A percentile compares a stretch with the other conserved stretches of the same genome.
Conservation (phyloP, 2,797 vertebrate genomes). For the Ciconia nigra region DNA sequence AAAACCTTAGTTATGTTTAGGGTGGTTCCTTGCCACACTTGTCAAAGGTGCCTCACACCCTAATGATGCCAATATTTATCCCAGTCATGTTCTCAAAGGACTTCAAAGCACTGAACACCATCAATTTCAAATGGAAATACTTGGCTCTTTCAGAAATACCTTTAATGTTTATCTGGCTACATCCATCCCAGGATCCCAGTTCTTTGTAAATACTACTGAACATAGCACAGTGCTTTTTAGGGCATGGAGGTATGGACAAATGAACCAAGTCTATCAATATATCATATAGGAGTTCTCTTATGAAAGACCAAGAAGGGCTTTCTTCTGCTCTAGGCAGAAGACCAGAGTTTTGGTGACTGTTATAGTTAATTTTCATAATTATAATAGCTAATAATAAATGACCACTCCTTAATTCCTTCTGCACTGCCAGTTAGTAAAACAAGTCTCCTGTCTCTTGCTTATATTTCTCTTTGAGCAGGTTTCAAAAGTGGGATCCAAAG, state of each 20-base stretch:
- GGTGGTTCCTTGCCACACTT: background rate
- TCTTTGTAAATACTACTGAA: background rate
- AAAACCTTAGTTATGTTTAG: background rate
- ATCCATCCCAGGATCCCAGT: background rate
- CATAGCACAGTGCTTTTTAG: background rate
- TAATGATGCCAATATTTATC: background rate
- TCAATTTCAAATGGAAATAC: background rate
- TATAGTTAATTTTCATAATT: background rate
- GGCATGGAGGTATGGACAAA: background rate
- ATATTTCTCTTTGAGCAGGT: background rate
- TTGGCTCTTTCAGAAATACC: background rate
- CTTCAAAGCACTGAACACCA: background rate
- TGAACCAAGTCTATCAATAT: background rate
- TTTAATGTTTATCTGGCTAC: background rate
- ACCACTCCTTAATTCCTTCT: background rate
- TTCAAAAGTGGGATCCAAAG: background rate
- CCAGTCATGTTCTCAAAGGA: background rate
- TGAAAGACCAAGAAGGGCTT: background rate
- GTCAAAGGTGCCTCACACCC: background rate
- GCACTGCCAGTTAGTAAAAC: background rate
- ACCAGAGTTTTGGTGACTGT: background rate
- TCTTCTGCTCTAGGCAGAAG: background rate
- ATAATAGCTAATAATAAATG: background rate
- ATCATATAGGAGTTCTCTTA: background rate
- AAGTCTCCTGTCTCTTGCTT: background rate